phyloP scores from a whole-genome alignment of 2,888 invertebrate species.

The Silvanus unidentatus region DNA sequence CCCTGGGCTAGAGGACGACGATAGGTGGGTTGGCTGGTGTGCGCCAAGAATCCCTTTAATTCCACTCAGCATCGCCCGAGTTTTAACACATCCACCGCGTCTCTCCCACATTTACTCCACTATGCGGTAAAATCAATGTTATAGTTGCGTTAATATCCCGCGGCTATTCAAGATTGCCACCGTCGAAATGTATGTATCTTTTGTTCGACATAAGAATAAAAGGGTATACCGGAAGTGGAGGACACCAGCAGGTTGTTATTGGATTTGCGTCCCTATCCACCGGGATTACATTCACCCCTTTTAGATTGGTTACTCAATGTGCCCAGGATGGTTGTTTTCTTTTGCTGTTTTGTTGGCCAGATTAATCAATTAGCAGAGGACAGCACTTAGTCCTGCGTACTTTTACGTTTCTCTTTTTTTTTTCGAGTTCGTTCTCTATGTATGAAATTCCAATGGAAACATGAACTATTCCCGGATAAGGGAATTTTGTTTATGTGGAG shows the following conservation, averaged over 20 bases:
- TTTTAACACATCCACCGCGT: too few species aligned
- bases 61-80: slow-evolving; percentile 10
- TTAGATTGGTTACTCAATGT: not conserved
- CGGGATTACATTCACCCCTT: slow-evolving; percentile 11
- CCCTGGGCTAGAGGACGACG: slow-evolving; percentile 3
- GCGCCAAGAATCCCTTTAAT: slow-evolving; percentile 16
- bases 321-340: too few species aligned
- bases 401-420: too few species aligned
- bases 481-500: too few species aligned
- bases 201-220: not conserved
- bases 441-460: too few species aligned
- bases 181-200: not conserved
- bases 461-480: too few species aligned
- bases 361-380: too few species aligned
- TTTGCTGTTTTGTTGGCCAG: too few species aligned
- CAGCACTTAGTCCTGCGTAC: too few species aligned
- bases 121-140: slow-evolving; percentile 29
- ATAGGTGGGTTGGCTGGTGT: too few species aligned
- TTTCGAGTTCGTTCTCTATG: too few species aligned
- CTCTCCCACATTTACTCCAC: slow-evolving; percentile 1
- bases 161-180: slow-evolving; percentile 22
- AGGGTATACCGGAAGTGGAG: slow-evolving; percentile 5
- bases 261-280: slow-evolving; percentile 21
- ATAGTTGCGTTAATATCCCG: slow-evolving; percentile 30
- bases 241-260: slow-evolving; percentile 26